Base-by-base conservation (phyloP, 2,888 invertebrate species). In the Tinea trinotella region DNA sequence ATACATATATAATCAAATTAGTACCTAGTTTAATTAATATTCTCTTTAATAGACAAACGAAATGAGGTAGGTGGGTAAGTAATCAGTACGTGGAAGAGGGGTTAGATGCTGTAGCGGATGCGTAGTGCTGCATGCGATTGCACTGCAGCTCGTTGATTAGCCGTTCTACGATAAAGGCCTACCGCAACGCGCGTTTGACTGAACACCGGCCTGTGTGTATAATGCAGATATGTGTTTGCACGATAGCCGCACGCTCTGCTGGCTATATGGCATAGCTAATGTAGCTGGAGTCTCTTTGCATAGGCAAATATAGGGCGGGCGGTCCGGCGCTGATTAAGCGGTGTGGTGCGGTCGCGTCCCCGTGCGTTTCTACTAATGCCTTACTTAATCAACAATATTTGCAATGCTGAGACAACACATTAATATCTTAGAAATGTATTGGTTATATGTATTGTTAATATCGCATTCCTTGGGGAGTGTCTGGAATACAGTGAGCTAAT, bases 181-280 rank as follows among this genome's bases (percentile, higher is more conserved):
- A 84, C 85, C 84, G 79, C 85, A 83, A 75, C 70, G 78, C 81
- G 76, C 82, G 86, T 83, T 85, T 84, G 59, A 61, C 59, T 57
- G 86, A 81, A 77, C 76, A 71, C 74, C 22, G 53, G 18, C 53
- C 73, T 76, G 78, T 76, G 86, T 86, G 86, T 86, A 86, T 86
- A 86, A 86, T 86, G 86, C 85, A 85, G 86, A 87, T 87, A 86
- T 85, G 83, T 86, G 85, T 85, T 84, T 84, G 85, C 84, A 80
- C 83, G 84, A 84, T 85, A 82, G 79, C 75, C 78, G 81, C 82
- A 84, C 76, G 85, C 78, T 83, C 78, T 78, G 82, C 77, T 80
- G 83, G 79, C 79, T 85, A 85, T 86, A 85, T 85, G 83, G 84
- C 85, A 85, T 86, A 81, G 84, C 81, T 85, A 85, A 86, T 86